These are phyloP conservation scores for Nansenia antarctica DNA, from an alignment of 2,113 vertebrate species.

Conservation along the genomic window DNA sequence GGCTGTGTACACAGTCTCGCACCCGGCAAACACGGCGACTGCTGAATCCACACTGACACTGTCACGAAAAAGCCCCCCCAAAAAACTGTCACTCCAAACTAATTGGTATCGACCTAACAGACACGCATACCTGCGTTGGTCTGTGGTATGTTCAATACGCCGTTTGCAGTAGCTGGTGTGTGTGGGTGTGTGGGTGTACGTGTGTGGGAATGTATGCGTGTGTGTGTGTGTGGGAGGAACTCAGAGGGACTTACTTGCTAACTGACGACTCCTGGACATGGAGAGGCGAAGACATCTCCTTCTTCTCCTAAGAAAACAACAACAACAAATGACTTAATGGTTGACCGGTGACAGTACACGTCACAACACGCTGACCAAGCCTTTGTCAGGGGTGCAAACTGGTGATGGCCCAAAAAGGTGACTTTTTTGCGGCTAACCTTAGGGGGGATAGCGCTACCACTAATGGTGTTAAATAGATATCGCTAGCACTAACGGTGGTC, in stretches of 20 bases:
- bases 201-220: background rate
- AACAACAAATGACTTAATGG: background rate
- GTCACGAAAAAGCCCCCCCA: too few relatives aligned
- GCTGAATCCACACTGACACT: background rate
- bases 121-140: background rate
- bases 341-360: too few relatives aligned
- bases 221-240: too few relatives aligned
- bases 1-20: constrained; percentile 16
- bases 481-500: too few relatives aligned
- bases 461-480: too few relatives aligned
- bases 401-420: too few relatives aligned
- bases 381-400: too few relatives aligned
- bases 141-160: background rate
- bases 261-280: constrained; percentile 50
- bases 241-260: constrained; percentile 50
- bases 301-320: constrained; percentile 56
- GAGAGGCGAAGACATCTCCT: constrained; percentile 31
- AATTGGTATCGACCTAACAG: background rate
- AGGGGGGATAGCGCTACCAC: too few relatives aligned
- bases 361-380: too few relatives aligned
- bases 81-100: too few relatives aligned
- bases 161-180: too few relatives aligned
- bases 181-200: background rate
- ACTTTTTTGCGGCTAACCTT: too few relatives aligned
- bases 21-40: background rate